Evolutionary conservation across 2,113 vertebrate species (phyloP).

Genomic region (Laticauda laticaudata): DNA sequence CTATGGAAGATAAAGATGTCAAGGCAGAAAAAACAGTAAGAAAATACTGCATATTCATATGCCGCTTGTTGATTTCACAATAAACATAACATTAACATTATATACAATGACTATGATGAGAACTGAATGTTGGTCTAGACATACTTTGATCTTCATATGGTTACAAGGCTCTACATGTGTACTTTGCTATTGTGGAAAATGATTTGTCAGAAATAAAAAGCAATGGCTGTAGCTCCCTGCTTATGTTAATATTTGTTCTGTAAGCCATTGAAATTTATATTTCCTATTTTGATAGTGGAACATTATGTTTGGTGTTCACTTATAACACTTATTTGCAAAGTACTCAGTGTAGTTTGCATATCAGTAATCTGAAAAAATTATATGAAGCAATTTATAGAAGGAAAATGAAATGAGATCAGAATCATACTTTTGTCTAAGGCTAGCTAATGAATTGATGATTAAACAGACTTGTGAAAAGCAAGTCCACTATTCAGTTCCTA

Average conservation of each 20-base stretch:
- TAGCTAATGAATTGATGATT: not conserved
- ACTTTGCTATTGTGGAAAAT: not conserved
- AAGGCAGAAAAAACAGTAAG: not conserved
- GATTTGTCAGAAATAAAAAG: not conserved
- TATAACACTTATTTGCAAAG: not conserved
- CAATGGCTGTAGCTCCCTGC: not conserved
- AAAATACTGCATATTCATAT: not conserved
- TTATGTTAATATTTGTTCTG: not conserved
- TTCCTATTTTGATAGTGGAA: not conserved
- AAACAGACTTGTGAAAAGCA: not conserved
- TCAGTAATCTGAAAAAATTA: not conserved
- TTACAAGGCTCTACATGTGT: not conserved
- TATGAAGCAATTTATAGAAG: not conserved
- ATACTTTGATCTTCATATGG: not conserved
- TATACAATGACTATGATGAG: not conserved
- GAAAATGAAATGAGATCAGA: not conserved
- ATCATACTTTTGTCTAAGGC: not conserved
- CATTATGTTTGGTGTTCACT: not conserved
- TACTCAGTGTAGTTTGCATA: not conserved
- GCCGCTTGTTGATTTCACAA: not conserved
- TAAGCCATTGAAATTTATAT: not conserved
- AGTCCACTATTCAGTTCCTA: not conserved
- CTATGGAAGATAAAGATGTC: not conserved
- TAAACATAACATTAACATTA: not conserved
- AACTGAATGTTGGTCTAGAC: not conserved